Conservation (phyloP, 2,113 vertebrate species). For the Cairina moschata region DNA sequence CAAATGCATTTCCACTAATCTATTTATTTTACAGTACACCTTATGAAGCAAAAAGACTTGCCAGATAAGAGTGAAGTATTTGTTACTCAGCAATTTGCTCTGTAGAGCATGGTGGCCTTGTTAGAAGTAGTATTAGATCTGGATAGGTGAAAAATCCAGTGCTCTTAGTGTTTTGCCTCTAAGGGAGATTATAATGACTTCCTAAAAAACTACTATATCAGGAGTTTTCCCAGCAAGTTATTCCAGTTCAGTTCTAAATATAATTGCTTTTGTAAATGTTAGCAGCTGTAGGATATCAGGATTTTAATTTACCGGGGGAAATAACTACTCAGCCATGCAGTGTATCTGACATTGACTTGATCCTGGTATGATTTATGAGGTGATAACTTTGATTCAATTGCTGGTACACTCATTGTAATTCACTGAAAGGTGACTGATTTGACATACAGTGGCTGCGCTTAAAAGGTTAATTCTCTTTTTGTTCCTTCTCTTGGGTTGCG, state of each 20-base stretch:
- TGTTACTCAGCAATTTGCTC: background rate
- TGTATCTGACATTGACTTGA: constrained; percentile 32
- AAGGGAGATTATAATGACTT: background rate
- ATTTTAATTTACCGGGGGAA: constrained; percentile 66
- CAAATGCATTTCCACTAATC: background rate
- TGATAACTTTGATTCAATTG: constrained; percentile 65
- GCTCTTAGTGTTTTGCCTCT: background rate
- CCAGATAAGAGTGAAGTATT: rapidly evolving
- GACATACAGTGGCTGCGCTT: background rate
- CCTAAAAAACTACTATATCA: background rate
- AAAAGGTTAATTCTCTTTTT: constrained; percentile 4
- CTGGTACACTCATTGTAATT: constrained; percentile 55
- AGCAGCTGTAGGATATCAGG: constrained; percentile 40
- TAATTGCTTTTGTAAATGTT: constrained; percentile 63
- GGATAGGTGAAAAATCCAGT: background rate
- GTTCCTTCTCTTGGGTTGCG: background rate
- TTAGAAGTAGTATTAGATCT: background rate
- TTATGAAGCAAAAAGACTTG: background rate
- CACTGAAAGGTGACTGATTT: constrained; percentile 49
- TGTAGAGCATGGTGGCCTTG: background rate
- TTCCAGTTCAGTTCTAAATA: background rate
- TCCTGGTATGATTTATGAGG: constrained; percentile 45
- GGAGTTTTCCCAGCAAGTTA: background rate
- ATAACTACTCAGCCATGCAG: constrained; percentile 39
- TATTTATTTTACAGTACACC: background rate